Conservation (phyloP, 2,888 invertebrate species). For the Zaprionus bogoriensis region DNA sequence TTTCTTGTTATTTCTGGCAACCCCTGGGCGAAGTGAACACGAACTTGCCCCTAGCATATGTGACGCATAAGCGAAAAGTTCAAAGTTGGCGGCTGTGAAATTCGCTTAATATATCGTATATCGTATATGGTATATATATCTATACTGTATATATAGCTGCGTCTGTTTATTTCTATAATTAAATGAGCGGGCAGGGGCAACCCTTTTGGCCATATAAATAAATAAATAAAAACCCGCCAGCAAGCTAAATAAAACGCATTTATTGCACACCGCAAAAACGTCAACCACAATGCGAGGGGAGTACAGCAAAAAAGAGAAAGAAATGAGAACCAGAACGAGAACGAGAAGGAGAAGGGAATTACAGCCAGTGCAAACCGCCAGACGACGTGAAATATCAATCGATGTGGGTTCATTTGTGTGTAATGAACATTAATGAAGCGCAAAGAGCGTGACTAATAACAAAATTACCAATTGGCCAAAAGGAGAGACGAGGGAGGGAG, state of each 20-base stretch:
- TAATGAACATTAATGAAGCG: constrained; percentile 78
- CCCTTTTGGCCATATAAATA: constrained; percentile 52
- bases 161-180: constrained; percentile 70
- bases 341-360: constrained; percentile 19
- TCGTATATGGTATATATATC: constrained; percentile 11
- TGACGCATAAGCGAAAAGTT: constrained; percentile 53
- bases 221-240: constrained; percentile 39
- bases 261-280: constrained; percentile 68
- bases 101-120: constrained; percentile 5
- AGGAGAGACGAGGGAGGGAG: constrained; percentile 24
- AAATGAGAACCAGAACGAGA: not conserved
- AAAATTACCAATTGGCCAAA: constrained; percentile 77
- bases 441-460: constrained; percentile 78
- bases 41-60: constrained; percentile 51
- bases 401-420: constrained; percentile 77
- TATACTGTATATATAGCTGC: constrained; percentile 6
- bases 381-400: constrained; percentile 71
- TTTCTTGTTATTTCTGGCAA: too few species aligned
- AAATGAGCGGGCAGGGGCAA: constrained; percentile 60
- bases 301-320: not conserved
- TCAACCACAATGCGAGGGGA: constrained; percentile 58
- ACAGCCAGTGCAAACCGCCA: constrained; percentile 57
- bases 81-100: constrained; percentile 54
- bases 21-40: not conserved
- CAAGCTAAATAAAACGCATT: constrained; percentile 56